Evolutionary conservation across 53 echinoderm and acorn worm genomes (phyloP), one percentile per base, ranked within the genome.

Genomic region (Hippasteria phrygiana): DNA sequence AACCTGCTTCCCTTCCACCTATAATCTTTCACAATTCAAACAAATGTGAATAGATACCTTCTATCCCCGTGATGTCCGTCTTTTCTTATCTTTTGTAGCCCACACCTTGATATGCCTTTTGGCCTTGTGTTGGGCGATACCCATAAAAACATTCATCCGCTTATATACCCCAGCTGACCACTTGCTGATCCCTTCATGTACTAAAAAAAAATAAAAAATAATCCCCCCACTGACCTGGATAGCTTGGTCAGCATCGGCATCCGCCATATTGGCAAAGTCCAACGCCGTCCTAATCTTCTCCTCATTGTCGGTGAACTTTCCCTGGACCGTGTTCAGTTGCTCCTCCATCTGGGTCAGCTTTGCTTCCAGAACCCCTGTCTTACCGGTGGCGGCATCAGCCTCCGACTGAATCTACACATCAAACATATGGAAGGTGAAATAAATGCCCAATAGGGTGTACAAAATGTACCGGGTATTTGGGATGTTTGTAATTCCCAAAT

Each of bases 331-430:
- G 7, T 29, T 71, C 13, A 96, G 93, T 45, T 93, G 90, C 0
- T 54, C 92, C 73, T 88, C 91, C 97, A 96, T 96, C 75, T 75
- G 92, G 50, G 78, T 78, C 32, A 96, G 84, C 79, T 93, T 95
- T 16, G 53, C 88, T 35, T 93, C 90, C 16, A 90, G 77, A 1
- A 8, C 70, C 22, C 74, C 73, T 7, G 95, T 92, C 77, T 93
- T 93, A 33, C 87, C 93, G 37, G 87, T 73, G 16, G 97, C 97
- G 17, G 93, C 81, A 46, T 24, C 56, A 22, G 93, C 93, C 64
- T 94, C 95, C 38, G 97, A 95, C 43, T 79, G 88, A 78, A 95
- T 96, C 97, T 96, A 48, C n/a, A 73, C n/a, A 55, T 3, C 12
- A 70, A 74, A 12, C 1, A 5, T 69, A 84, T 18, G 8, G 29